Evolutionary conservation across 2,113 vertebrate species (phyloP).

Genomic region (Megaleporinus macrocephalus): DNA sequence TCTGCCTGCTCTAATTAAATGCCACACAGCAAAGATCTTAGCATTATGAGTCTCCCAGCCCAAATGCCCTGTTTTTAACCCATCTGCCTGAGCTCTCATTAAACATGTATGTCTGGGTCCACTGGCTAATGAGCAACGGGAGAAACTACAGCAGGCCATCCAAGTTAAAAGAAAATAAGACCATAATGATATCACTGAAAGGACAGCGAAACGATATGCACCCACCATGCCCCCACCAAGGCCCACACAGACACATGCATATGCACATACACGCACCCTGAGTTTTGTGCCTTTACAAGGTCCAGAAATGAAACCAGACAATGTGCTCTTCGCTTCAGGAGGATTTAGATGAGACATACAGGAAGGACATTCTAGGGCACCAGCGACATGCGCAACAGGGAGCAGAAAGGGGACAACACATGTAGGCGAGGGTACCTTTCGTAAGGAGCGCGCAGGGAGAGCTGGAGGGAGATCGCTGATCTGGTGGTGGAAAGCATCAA

Average conservation of each 20-base stretch:
- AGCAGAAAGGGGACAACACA: background rate
- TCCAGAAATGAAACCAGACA: conserved; percentile 1
- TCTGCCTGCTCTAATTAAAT: conserved; percentile 32
- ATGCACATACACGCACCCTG: background rate
- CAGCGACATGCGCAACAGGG: background rate
- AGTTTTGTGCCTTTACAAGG: background rate
- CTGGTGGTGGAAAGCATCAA: conserved; percentile 96
- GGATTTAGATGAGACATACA: background rate
- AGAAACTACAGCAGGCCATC: too few relatives aligned
- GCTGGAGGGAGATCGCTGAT: conserved; percentile 91
- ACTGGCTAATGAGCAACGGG: background rate
- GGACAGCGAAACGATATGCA: background rate
- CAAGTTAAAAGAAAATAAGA: background rate
- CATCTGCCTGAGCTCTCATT: conserved; percentile 8
- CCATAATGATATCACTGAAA: background rate
- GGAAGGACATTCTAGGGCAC: background rate
- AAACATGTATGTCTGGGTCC: background rate
- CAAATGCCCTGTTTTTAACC: background rate
- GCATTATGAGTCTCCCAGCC: background rate
- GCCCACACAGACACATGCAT: background rate
- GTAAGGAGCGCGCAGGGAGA: conserved; percentile 91
- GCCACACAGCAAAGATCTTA: conserved; percentile 13
- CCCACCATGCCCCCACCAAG: too few relatives aligned
- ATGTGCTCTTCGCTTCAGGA: background rate
- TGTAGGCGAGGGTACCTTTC: conserved; percentile 82